Evolutionary conservation across 1,140 invertebrate species (phyloP).

Genomic region (Brachionus rotundiformis): DNA sequence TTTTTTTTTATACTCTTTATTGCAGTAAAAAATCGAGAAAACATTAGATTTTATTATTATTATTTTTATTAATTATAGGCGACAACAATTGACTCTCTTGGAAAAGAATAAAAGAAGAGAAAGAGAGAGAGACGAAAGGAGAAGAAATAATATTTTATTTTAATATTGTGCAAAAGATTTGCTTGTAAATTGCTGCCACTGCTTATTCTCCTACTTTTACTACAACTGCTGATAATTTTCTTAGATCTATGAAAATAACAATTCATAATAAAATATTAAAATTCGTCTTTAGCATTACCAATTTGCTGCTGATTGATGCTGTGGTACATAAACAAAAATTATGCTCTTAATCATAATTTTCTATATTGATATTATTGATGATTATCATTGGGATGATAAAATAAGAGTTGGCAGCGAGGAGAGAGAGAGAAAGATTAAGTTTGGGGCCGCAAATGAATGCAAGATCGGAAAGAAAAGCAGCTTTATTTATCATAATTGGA

Average conservation of each 20-base stretch:
- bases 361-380: slow-evolving; percentile 40
- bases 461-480: slow-evolving; percentile 3
- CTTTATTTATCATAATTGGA: slow-evolving; percentile 23
- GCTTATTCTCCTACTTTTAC: slow-evolving; percentile 12
- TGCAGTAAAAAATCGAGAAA: not conserved
- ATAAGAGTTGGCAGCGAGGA: not conserved
- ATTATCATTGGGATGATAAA: not conserved
- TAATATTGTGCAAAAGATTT: slow-evolving; percentile 36
- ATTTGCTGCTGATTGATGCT: slow-evolving; percentile 10
- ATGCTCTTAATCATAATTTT: slow-evolving; percentile 4
- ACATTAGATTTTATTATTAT: not conserved
- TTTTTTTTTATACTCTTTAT: not conserved
- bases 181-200: slow-evolving; percentile 26
- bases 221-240: slow-evolving; percentile 20
- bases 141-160: slow-evolving; percentile 44
- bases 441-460: not conserved
- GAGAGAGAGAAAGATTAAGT: not conserved
- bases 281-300: not conserved
- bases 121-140: not conserved
- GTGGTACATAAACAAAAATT: slow-evolving; percentile 26
- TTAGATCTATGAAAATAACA: not conserved
- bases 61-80: slow-evolving; percentile 47
- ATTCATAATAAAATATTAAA: slow-evolving; percentile 46
- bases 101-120: not conserved
- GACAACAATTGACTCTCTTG: slow-evolving; percentile 40